phyloP scores from a whole-genome alignment of 37 sponge, comb jelly and placozoan genomes.

The Ianthella basta region DNA sequence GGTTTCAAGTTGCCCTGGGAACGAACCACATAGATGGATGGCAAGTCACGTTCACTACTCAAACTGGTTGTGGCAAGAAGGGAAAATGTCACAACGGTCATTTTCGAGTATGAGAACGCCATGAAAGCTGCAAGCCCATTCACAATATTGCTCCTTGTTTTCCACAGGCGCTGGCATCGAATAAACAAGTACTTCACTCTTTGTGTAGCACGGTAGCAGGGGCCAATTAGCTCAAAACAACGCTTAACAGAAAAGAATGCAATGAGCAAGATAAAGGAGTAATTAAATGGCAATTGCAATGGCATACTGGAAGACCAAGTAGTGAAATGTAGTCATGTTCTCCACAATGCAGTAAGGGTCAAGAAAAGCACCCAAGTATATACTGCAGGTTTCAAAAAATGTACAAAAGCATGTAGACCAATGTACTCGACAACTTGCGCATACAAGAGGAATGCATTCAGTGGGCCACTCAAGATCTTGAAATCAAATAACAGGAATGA shows the following conservation, averaged over 20 bases:
- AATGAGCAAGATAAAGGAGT: constrained; percentile 25
- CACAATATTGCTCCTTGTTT: constrained; percentile 25
- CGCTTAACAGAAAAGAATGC: not conserved
- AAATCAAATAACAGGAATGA: constrained; percentile 60
- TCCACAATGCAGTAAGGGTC: constrained; percentile 38
- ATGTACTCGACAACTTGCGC: constrained; percentile 45
- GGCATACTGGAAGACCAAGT: constrained; percentile 20
- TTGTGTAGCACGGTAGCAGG: not conserved
- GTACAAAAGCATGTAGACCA: constrained; percentile 38
- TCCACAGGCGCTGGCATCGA: constrained; percentile 25
- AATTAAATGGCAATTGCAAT: constrained; percentile 19
- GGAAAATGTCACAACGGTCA: constrained; percentile 54
- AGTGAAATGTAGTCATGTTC: constrained; percentile 7
- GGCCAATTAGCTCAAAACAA: not conserved
- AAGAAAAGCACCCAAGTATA: constrained; percentile 22
- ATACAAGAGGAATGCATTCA: constrained; percentile 61
- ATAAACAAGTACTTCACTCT: constrained; percentile 17
- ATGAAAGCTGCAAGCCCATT: constrained; percentile 69
- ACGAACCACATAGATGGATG: constrained; percentile 14
- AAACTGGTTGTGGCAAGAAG: constrained; percentile 50
- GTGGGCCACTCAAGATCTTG: constrained; percentile 38
- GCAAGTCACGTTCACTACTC: not conserved
- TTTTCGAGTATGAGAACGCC: constrained; percentile 70
- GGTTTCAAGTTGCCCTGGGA: constrained; percentile 25
- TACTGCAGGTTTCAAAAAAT: constrained; percentile 72